These are phyloP conservation scores for Dendrocincla fuliginosa DNA, from an alignment of 2,797 vertebrate species.

Conservation along the genomic window DNA sequence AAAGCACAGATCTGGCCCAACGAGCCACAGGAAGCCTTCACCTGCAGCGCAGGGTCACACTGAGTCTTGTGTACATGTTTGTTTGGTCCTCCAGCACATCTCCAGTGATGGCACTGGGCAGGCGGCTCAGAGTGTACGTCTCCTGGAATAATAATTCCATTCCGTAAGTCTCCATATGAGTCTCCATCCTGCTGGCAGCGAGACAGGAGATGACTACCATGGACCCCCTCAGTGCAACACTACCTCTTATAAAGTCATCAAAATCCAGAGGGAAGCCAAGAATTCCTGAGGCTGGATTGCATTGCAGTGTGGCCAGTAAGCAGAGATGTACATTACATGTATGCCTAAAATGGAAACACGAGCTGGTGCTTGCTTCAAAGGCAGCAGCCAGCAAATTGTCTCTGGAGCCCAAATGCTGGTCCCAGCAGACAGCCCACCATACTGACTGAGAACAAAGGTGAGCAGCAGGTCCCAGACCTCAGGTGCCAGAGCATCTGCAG, in stretches of 20 bases:
- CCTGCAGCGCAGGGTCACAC: background rate
- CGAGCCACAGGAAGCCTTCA: background rate
- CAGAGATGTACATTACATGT: constrained; percentile 29
- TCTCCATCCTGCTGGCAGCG: constrained; percentile 5
- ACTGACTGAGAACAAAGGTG: constrained; percentile 20
- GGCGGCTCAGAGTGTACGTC: background rate
- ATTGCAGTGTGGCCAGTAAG: constrained; percentile 19
- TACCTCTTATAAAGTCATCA: constrained; percentile 40
- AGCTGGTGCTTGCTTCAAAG: constrained; percentile 39
- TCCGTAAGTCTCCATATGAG: background rate
- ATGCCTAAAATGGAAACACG: constrained; percentile 28
- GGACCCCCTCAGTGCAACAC: background rate
- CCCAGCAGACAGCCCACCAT: background rate
- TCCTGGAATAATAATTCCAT: background rate
- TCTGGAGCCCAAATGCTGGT: constrained; percentile 16
- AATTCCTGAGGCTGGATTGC: constrained; percentile 36
- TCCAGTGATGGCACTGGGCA: background rate
- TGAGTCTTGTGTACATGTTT: background rate
- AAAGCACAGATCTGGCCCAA: background rate
- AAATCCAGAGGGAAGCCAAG: constrained; percentile 44
- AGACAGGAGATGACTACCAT: background rate
- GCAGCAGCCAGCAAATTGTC: constrained; percentile 28
- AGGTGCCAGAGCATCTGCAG: background rate
- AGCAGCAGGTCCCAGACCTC: background rate
- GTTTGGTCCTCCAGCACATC: background rate